phyloP scores from a whole-genome alignment of 2,113 vertebrate species.

The Sakesphorus luctuosus region DNA sequence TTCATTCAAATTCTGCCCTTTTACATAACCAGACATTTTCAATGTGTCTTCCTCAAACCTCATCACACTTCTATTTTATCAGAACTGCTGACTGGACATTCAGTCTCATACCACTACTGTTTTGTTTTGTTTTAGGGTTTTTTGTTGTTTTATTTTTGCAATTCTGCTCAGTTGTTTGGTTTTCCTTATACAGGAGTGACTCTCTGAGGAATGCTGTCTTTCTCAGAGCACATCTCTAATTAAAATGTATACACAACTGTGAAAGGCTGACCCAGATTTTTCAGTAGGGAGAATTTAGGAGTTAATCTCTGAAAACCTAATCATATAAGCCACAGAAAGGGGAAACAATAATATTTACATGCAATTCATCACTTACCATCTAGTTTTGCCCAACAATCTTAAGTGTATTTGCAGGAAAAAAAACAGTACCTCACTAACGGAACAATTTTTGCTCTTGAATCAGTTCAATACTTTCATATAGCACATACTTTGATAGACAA shows the following conservation, averaged over 20 bases:
- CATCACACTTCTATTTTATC: not conserved
- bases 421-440: not conserved
- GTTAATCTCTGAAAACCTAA: not conserved
- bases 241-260: not conserved
- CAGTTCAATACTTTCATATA: not conserved
- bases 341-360: not conserved
- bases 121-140: not conserved
- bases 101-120: not conserved
- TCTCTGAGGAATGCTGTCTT: not conserved
- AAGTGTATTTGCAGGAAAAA: not conserved
- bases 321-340: not conserved
- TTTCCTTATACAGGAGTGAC: not conserved
- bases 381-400: not conserved
- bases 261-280: slow-evolving; percentile 16
- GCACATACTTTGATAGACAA: not conserved
- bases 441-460: not conserved
- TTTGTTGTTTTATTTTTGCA: fast-evolving
- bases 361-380: not conserved
- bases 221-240: not conserved
- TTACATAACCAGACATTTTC: not conserved
- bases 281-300: not conserved
- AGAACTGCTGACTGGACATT: not conserved
- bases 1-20: not conserved
- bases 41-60: not conserved
- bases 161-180: not conserved